Percentiles rank a stretch among this genome's conserved stretches.
These are phyloP conservation scores for Megaustenia siamemsis DNA, from an alignment of 2,888 invertebrate genomes.

Conservation along the genomic window DNA sequence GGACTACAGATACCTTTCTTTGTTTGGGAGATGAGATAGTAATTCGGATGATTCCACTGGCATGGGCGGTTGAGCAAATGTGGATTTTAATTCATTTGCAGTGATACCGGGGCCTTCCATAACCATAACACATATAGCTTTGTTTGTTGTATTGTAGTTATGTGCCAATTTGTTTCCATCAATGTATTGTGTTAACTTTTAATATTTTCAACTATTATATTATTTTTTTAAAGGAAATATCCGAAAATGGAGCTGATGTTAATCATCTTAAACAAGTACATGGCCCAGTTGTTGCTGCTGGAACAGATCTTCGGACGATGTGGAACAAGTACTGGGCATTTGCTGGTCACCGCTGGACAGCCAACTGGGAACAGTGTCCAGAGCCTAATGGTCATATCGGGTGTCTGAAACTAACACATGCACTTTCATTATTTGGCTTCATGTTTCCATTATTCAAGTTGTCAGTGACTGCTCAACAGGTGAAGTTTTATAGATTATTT, in stretches of 20 bases:
- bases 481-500: slow-evolving; percentile 76
- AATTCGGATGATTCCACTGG: too few species aligned
- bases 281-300: slow-evolving; percentile 83
- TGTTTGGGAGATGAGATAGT: too few species aligned
- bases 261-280: slow-evolving; percentile 90
- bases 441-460: slow-evolving; percentile 83
- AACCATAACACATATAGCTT: too few species aligned
- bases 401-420: slow-evolving; percentile 84
- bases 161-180: too few species aligned
- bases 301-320: slow-evolving; percentile 78
- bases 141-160: too few species aligned
- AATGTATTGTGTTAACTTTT: too few species aligned
- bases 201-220: slow-evolving; percentile 81
- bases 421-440: slow-evolving; percentile 83
- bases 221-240: too few species aligned
- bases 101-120: too few species aligned
- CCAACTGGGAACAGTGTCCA: slow-evolving; percentile 82
- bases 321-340: slow-evolving; percentile 79
- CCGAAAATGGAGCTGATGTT: slow-evolving; percentile 93
- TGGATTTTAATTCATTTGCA: too few species aligned
- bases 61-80: too few species aligned
- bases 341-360: slow-evolving; percentile 84
- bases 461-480: slow-evolving; percentile 85
- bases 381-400: slow-evolving; percentile 84
- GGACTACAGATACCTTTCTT: too few species aligned